A percentile compares a stretch with the other conserved stretches of the same genome.
Evolutionary conservation across 1,140 invertebrate species (phyloP).

Genomic region (Nephila pilipes): DNA sequence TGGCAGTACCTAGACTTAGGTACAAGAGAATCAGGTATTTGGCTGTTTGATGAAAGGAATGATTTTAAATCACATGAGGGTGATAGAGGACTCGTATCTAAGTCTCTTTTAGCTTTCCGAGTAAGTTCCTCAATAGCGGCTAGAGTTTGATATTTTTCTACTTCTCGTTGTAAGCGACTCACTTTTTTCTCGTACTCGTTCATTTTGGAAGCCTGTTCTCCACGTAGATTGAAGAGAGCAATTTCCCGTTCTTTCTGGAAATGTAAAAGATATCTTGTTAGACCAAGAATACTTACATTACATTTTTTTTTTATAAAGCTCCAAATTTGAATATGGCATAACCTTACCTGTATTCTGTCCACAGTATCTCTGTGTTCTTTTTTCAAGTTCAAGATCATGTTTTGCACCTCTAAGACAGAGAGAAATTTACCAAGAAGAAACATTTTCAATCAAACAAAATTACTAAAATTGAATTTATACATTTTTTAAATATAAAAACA

Average conservation of each 20-base stretch:
- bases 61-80: conserved; percentile 62
- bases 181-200: conserved; percentile 81
- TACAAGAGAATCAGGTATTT: conserved; percentile 57
- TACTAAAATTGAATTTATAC: too few relatives aligned
- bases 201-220: conserved; percentile 81
- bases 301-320: neutral
- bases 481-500: too few relatives aligned
- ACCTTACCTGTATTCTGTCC: conserved; percentile 78
- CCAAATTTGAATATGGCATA: neutral
- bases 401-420: conserved; percentile 80
- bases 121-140: conserved; percentile 79
- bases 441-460: too few relatives aligned
- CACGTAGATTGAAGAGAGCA: conserved; percentile 78
- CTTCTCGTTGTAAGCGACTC: conserved; percentile 81
- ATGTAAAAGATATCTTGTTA: neutral
- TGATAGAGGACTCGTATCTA: conserved; percentile 67
- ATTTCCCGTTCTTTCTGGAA: conserved; percentile 76
- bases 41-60: conserved; percentile 43
- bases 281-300: too few relatives aligned
- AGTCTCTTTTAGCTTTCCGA: conserved; percentile 74
- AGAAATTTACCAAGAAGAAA: neutral
- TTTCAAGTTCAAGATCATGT: conserved; percentile 81
- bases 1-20: conserved; percentile 56
- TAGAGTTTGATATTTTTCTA: conserved; percentile 81
- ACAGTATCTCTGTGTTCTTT: conserved; percentile 81